These are phyloP conservation scores for cat (Felis catus) DNA, from an alignment of 2,113 vertebrate genomes.

Conservation along the genomic window DNA sequence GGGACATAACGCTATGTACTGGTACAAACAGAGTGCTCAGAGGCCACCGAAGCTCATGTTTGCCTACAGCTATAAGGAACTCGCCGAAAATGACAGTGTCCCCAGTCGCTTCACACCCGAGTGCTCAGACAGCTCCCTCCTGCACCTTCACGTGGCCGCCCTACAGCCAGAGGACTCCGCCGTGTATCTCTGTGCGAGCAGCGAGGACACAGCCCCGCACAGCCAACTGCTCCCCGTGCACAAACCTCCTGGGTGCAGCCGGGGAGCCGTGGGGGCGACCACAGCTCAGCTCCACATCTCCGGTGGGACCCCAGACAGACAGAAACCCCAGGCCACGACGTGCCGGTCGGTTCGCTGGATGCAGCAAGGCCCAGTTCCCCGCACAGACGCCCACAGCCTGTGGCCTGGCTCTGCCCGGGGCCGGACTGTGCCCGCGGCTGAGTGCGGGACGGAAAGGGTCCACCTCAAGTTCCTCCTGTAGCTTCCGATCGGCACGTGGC, in stretches of 20 bases:
- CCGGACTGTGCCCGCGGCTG: not conserved
- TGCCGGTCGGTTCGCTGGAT: fast-evolving
- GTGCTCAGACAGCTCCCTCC: fast-evolving
- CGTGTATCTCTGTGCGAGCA: not conserved
- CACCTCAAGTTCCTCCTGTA: too few species aligned
- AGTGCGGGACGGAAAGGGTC: not conserved
- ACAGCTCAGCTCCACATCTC: fast-evolving
- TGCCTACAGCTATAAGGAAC: not conserved
- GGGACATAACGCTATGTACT: not conserved
- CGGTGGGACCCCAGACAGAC: fast-evolving
- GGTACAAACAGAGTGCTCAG: not conserved
- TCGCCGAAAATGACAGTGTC: fast-evolving
- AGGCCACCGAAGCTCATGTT: not conserved
- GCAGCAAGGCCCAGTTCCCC: fast-evolving
- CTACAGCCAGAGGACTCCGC: not conserved
- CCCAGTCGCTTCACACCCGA: not conserved
- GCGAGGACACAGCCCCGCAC: constrained; percentile 21
- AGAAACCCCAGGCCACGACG: not conserved
- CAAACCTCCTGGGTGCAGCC: not conserved
- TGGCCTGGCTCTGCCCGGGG: not conserved
- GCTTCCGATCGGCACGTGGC: fast-evolving
- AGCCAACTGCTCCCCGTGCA: fast-evolving
- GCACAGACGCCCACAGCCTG: fast-evolving
- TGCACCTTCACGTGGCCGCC: not conserved
- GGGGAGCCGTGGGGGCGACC: not conserved